Evolutionary conservation across 1,140 invertebrate species (phyloP), one percentile per base, ranked within the genome.

Genomic region (Ostrea edulis): DNA sequence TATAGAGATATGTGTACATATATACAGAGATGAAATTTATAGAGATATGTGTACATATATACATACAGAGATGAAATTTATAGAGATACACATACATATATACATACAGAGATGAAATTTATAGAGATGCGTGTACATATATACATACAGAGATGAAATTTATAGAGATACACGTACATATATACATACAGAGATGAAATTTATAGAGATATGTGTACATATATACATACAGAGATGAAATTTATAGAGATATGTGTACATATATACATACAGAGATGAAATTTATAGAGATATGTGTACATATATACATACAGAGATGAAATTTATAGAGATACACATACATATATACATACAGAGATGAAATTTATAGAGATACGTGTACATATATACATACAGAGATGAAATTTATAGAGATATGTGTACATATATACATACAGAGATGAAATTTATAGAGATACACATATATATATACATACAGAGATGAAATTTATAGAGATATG

Each of bases 11-110:
- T 44, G n/a, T 62, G 17, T 4, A 62, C 17, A 62, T 0, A 62
- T 44, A 91, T 90, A 95, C 93, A 94, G 92, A 84, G 92, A 85
- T 77, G 94, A 95, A n/a, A 94, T 82, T 86, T 93, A n/a, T n/a
- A 44, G 35, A 44, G 35, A 44, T 44, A 44, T 44, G n/a, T 62
- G 17, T 4, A 62, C 17, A 62, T 0, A 62, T 44, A 12, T 44
- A 91, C 92, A 91, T 90, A 95, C 93, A 94, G 92, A 84, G 92
- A 85, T 77, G 94, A 95, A n/a, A 94, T 82, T 86, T 93, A n/a
- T n/a, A 44, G 35, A 44, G 35, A 44, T 44, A 44, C 5, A 20
- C 20, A 2, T 4, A 62, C 17, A 62, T 0, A 62, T 44, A 12
- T 44, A 91, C 92, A 91, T 90, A 95, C 93, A 94, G 92, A 84